Conservation (phyloP, 2,797 vertebrate genomes). For the Hemibagrus guttatus region DNA sequence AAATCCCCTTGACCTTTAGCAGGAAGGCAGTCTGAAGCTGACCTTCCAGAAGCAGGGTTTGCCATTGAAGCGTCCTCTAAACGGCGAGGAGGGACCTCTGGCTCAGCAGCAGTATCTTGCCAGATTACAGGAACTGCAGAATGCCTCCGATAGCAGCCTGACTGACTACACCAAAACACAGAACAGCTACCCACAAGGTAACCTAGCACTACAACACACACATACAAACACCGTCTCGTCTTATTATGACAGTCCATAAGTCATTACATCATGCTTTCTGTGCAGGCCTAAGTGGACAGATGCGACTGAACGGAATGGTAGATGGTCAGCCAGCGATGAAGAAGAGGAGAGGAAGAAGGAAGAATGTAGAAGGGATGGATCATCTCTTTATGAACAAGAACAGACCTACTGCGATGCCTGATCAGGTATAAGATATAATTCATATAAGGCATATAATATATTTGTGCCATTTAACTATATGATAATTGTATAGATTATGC, state of each 20-base stretch:
- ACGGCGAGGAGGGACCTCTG: constrained; percentile 83
- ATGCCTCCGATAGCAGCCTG: constrained; percentile 88
- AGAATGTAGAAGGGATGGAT: constrained; percentile 96
- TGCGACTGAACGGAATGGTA: constrained; percentile 83
- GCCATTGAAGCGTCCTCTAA: constrained; percentile 89
- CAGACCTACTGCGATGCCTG: constrained; percentile 73
- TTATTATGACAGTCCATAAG: not conserved
- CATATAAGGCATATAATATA: too few species aligned
- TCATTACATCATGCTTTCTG: not conserved
- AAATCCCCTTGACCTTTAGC: constrained; percentile 64
- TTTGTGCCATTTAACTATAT: not conserved
- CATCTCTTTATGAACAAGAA: constrained; percentile 88
- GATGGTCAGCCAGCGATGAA: constrained; percentile 89
- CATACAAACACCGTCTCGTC: not conserved
- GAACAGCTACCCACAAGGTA: constrained; percentile 80
- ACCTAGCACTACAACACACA: not conserved
- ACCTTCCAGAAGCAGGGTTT: constrained; percentile 98
- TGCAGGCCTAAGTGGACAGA: constrained; percentile 75
- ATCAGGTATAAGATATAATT: constrained; percentile 86
- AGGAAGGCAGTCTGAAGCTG: constrained; percentile 97
- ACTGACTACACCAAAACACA: constrained; percentile 86
- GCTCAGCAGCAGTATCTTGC: constrained; percentile 95
- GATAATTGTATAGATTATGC: not conserved
- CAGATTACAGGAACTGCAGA: constrained; percentile 91
- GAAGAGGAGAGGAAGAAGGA: constrained; percentile 90